Base-by-base conservation (phyloP, 2,888 invertebrate genomes). In the Troides oblongomaculatus region DNA sequence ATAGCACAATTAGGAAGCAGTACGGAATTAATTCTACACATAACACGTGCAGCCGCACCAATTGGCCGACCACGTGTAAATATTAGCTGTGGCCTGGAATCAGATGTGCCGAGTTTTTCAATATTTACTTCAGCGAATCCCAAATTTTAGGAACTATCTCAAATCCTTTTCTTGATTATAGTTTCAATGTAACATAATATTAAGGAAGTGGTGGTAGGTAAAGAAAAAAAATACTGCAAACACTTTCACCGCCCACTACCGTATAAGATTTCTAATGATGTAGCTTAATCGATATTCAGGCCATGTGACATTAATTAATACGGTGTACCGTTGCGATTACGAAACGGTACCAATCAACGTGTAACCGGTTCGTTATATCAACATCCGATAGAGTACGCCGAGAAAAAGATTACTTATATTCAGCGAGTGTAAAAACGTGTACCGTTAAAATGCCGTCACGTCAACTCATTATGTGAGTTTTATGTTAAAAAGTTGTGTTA, bases 271-370 rank as follows among this genome's bases (percentile, higher is more conserved):
- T 69, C 64, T 69, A 64, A 61, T 69, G 53, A 63, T 64, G 53
- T 39, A 25, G 46, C 30, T 25, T 14, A 56, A 39, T 64, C 39
- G 12, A 39, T 53, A 25, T 39, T 30, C n/a, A 64, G 30, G 30
- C 53, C 53, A 62, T 56, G 53, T 68, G 23, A 64, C 50, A 53
- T 63, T 63, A 68, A 60, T 69, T 69, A 56, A 62, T 46, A 58
- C 56, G 62, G 56, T 60, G 68, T 39, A 64, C 68, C 68, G 60
- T 64, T 69, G 14, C 36, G 23, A 69, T 69, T 69, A 69, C 50
- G 59, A 60, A 69, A 69, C 53, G 60, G 60, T 60, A 64, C 63
- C 59, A 30, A 46, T 30, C 56, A 46, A 30, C 6, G 61, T 62
- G 43, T 50, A 68, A 69, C 68, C 68, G 68, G 68, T 64, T 56